Conservation (phyloP, 2,888 invertebrate genomes). For the Ectemnius continuus region DNA sequence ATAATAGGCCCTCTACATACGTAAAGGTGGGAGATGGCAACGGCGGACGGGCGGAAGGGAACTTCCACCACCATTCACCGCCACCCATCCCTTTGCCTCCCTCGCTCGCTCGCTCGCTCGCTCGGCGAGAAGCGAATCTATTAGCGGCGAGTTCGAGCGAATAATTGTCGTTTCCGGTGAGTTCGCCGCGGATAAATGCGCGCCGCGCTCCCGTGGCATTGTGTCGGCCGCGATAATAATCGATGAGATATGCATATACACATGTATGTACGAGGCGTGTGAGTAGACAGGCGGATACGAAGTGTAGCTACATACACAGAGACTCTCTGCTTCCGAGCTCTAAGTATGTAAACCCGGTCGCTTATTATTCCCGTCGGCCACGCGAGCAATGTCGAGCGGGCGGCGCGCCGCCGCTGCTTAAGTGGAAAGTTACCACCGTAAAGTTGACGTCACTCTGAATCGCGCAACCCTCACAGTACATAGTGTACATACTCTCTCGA, state of each 20-base stretch:
- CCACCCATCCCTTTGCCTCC: neutral
- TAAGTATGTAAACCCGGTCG: constrained; percentile 10
- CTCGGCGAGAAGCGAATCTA: constrained; percentile 8
- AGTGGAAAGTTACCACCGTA: constrained; percentile 42
- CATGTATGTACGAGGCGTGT: neutral
- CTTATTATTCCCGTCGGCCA: constrained; percentile 18
- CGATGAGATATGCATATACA: constrained; percentile 25
- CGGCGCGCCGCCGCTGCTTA: constrained; percentile 12
- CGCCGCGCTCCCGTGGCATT: neutral
- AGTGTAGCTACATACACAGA: no score
- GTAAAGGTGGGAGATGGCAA: no score
- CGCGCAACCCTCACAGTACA: neutral
- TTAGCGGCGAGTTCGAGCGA: constrained; percentile 3
- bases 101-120: neutral
- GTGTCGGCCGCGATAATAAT: constrained; percentile 25
- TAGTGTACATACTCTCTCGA: constrained; percentile 10
- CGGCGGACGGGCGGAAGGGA: no score
- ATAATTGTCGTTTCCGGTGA: constrained; percentile 7
- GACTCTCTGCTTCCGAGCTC: neutral
- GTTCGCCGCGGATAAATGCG: neutral
- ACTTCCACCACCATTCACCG: neutral
- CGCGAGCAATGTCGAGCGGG: constrained; percentile 18
- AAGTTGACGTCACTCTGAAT: constrained; percentile 22
- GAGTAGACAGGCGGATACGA: no score
- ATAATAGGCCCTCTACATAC: no score